phyloP scores from a whole-genome alignment of 2,797 vertebrate genomes.

The Monodelphis domestica region DNA sequence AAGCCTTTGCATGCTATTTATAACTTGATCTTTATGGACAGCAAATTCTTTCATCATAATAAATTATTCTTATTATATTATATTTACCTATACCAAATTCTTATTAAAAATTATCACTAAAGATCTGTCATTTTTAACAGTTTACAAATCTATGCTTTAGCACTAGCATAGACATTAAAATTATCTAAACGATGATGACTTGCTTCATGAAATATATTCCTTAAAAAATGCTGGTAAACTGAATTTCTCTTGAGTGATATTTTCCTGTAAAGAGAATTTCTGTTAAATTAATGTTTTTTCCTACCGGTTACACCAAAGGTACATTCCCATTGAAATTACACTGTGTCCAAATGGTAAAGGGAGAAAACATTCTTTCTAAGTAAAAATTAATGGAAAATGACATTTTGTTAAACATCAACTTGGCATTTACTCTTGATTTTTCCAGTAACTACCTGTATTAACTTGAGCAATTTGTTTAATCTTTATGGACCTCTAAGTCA shows the following conservation, averaged over 20 bases:
- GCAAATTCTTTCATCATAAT: neutral
- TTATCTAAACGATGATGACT: neutral
- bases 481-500: neutral
- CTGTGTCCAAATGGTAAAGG: neutral
- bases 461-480: neutral
- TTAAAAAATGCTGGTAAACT: slow-evolving; percentile 11
- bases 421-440: neutral
- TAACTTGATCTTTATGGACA: slow-evolving; percentile 46
- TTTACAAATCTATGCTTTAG: slow-evolving; percentile 2
- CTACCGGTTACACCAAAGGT: slow-evolving; percentile 9
- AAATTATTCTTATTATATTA: slow-evolving; percentile 22
- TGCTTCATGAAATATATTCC: neutral
- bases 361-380: neutral
- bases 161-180: neutral
- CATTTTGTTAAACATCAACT: neutral
- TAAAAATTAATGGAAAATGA: neutral
- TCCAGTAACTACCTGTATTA: neutral
- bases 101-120: slow-evolving; percentile 12
- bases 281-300: slow-evolving; percentile 27
- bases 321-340: neutral
- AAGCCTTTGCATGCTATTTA: neutral
- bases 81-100: slow-evolving; percentile 41
- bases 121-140: slow-evolving; percentile 54
- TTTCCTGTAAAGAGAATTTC: slow-evolving; percentile 38
- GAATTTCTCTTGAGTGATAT: slow-evolving; percentile 28